Conservation (phyloP, 64 coral and sea anemone species). For the Stichodactyla helianthus region DNA sequence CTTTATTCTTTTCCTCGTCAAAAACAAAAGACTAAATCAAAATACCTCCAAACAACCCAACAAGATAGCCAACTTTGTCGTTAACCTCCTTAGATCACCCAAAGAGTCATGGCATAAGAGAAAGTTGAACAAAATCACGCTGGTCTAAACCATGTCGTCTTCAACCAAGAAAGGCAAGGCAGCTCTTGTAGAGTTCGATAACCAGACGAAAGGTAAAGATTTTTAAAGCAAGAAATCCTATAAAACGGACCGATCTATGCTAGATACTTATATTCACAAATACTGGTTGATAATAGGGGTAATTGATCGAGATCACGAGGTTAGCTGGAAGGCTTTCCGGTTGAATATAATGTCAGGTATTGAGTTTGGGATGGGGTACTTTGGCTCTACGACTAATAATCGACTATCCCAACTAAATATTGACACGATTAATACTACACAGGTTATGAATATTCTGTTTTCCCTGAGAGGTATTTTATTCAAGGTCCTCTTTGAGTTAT, state of each 20-base stretch:
- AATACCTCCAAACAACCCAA: neutral
- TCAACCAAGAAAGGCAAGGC: constrained; percentile 44
- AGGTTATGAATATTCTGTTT: neutral
- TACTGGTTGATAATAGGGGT: constrained; percentile 1
- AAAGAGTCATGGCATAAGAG: neutral
- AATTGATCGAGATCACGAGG: constrained; percentile 17
- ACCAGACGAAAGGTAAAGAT: constrained; percentile 46
- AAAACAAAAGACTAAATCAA: constrained; percentile 6
- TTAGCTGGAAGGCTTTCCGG: constrained; percentile 32
- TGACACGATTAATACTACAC: neutral
- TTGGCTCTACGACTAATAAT: neutral
- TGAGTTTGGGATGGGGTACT: neutral
- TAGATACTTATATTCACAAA: constrained; percentile 17
- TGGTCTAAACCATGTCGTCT: neutral
- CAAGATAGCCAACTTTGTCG: neutral
- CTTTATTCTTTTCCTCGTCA: neutral
- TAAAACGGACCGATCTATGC: neutral
- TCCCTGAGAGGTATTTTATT: neutral
- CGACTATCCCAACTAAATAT: neutral
- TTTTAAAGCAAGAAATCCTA: neutral
- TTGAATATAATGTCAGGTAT: neutral
- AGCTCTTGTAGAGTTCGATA: constrained; percentile 52
- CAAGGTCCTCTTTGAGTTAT: neutral
- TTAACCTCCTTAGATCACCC: neutral
- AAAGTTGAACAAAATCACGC: neutral